phyloP scores from a whole-genome alignment of 2,113 vertebrate genomes.

The Bufo gargarizans region DNA sequence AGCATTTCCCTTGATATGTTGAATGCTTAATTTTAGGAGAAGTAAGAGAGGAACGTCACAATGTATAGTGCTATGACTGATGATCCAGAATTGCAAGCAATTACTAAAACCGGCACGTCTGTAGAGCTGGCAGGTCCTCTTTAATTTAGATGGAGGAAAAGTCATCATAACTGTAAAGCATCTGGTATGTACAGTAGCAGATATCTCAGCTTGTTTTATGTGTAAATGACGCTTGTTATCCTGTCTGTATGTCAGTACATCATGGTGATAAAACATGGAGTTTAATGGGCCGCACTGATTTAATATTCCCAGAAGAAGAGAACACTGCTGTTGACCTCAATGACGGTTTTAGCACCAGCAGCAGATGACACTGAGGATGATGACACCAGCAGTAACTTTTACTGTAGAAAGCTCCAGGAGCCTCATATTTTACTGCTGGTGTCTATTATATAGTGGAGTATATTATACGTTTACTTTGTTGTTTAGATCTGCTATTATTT shows the following conservation, averaged over 20 bases:
- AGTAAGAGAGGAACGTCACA: neutral
- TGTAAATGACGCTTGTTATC: conserved; percentile 24
- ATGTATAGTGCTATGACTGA: neutral
- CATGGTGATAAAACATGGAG: conserved; percentile 1
- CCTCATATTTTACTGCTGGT: neutral
- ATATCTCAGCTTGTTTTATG: neutral
- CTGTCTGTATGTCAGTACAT: conserved; percentile 8
- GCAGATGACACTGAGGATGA: neutral
- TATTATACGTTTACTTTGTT: neutral
- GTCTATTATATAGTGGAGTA: too few relatives aligned
- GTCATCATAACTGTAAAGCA: neutral
- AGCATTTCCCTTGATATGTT: too few relatives aligned
- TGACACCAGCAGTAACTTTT: neutral
- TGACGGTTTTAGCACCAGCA: neutral
- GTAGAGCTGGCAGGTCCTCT: neutral
- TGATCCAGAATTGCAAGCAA: neutral
- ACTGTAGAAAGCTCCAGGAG: neutral
- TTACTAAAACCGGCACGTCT: neutral
- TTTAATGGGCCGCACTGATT: conserved; percentile 4
- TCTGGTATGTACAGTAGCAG: neutral
- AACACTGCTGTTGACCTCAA: conserved; percentile 5
- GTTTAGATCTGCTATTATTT: neutral
- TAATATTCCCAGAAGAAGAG: neutral
- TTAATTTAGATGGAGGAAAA: neutral
- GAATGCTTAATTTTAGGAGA: neutral